phyloP scores from a whole-genome alignment of 2,113 vertebrate species.

The Collichthys lucidus region DNA sequence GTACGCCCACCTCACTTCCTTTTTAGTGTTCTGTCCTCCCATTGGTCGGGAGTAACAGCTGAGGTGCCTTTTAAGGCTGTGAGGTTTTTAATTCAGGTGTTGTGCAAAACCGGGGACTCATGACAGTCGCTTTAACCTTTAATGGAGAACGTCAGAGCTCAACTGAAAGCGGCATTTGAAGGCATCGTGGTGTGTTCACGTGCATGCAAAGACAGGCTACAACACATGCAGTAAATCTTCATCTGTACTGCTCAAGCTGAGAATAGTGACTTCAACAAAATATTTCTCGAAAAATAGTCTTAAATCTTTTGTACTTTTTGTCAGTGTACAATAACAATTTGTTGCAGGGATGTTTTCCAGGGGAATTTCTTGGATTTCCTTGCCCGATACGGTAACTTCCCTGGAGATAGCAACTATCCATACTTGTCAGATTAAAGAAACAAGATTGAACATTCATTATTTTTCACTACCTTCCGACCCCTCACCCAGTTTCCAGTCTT shows the following conservation, averaged over 20 bases:
- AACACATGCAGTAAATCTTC: not conserved
- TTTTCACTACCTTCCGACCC: too few species aligned
- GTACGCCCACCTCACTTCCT: constrained; percentile 71
- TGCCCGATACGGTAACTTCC: too few species aligned
- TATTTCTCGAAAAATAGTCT: too few species aligned
- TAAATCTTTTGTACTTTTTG: too few species aligned
- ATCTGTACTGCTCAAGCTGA: constrained; percentile 11
- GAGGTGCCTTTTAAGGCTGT: constrained; percentile 74
- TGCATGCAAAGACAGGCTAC: not conserved
- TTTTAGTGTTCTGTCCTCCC: constrained; percentile 21
- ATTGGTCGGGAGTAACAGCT: constrained; percentile 50
- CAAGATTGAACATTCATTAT: too few species aligned
- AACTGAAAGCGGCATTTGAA: not conserved
- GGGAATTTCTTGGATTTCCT: too few species aligned
- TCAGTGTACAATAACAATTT: too few species aligned
- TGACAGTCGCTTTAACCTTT: constrained; percentile 6
- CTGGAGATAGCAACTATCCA: too few species aligned
- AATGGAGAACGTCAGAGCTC: constrained; percentile 19
- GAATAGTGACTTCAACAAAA: constrained; percentile 4
- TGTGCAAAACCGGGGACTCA: not conserved
- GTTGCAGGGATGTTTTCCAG: too few species aligned
- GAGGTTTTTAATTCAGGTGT: constrained; percentile 39
- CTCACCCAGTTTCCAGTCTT: too few species aligned
- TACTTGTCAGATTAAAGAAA: not conserved
- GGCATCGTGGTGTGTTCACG: not conserved